A percentile compares a stretch with the other conserved stretches of the same genome.
These are phyloP conservation scores for Dione vanillae DNA, from an alignment of 2,888 invertebrate species.

Conservation along the genomic window DNA sequence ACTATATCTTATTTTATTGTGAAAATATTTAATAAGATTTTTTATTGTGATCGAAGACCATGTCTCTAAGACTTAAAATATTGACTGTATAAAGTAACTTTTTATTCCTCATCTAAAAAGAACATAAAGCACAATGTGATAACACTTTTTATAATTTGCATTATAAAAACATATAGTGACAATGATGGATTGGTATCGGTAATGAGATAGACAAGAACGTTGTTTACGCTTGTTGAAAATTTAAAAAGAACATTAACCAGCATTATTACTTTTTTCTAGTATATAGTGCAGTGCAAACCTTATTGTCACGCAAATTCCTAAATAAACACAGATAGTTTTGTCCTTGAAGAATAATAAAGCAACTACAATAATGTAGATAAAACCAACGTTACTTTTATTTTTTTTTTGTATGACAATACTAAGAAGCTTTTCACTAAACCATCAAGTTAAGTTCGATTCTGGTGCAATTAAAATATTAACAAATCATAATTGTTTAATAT, in stretches of 20 bases:
- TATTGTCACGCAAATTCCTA: slow-evolving; percentile 43
- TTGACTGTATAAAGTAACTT: too few species aligned
- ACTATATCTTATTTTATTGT: not conserved
- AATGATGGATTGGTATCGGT: slow-evolving; percentile 42
- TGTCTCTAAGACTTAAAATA: too few species aligned
- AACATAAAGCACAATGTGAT: not conserved
- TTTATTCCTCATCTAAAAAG: not conserved
- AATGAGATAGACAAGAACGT: slow-evolving; percentile 24
- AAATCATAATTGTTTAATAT: too few species aligned
- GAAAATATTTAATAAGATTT: slow-evolving; percentile 5
- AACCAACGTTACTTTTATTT: too few species aligned
- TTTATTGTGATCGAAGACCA: not conserved
- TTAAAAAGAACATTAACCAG: slow-evolving; percentile 33
- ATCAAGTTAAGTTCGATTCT: too few species aligned
- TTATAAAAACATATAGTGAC: slow-evolving; percentile 60
- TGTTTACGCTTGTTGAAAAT: slow-evolving; percentile 8
- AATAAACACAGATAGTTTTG: slow-evolving; percentile 49
- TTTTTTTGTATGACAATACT: too few species aligned
- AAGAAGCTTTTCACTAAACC: too few species aligned
- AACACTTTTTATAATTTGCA: slow-evolving; percentile 43
- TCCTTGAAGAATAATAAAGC: slow-evolving; percentile 50
- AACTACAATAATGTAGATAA: too few species aligned
- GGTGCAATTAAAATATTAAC: too few species aligned
- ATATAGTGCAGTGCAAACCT: slow-evolving; percentile 49
- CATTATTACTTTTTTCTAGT: slow-evolving; percentile 52